Percentiles rank a stretch among this genome's conserved stretches.
These are phyloP conservation scores for Sarcophaga subvicina DNA, from an alignment of 2,888 invertebrate species.

Conservation along the genomic window DNA sequence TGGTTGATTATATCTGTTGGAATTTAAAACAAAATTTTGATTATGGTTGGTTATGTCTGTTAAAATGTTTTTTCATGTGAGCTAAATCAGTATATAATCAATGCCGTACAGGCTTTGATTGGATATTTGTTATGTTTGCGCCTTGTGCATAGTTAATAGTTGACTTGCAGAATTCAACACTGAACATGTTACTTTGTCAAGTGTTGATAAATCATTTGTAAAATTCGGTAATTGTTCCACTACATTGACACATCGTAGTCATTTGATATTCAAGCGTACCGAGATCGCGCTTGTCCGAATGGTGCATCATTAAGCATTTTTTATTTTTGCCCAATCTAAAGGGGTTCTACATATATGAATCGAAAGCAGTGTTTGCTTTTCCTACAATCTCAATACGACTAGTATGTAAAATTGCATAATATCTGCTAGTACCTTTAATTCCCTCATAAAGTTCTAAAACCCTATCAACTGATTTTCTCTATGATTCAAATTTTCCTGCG, in stretches of 20 bases:
- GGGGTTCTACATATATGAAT: slow-evolving; percentile 30
- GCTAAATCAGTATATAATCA: slow-evolving; percentile 28
- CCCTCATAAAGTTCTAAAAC: background rate
- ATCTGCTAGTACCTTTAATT: background rate
- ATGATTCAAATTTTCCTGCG: no score
- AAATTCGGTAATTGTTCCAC: slow-evolving; percentile 19
- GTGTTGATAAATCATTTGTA: slow-evolving; percentile 38
- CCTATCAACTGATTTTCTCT: no score
- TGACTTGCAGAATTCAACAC: background rate
- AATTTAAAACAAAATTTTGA: background rate
- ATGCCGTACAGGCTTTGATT: background rate
- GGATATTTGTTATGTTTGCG: background rate
- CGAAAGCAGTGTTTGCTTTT: slow-evolving; percentile 22
- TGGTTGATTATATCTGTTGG: background rate
- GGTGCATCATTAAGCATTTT: slow-evolving; percentile 12
- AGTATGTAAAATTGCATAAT: slow-evolving; percentile 21
- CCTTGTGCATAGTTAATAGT: slow-evolving; percentile 8
- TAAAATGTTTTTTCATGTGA: slow-evolving; percentile 7
- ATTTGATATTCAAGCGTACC: slow-evolving; percentile 37
- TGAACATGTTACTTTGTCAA: slow-evolving; percentile 22
- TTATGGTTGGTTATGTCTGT: background rate
- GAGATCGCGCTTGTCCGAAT: slow-evolving; percentile 9
- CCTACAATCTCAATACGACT: slow-evolving; percentile 11
- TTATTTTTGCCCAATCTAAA: slow-evolving; percentile 17
- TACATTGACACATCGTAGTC: slow-evolving; percentile 10